Conservation (phyloP, 2,888 invertebrate species). For the Phymatocera aterrima region DNA sequence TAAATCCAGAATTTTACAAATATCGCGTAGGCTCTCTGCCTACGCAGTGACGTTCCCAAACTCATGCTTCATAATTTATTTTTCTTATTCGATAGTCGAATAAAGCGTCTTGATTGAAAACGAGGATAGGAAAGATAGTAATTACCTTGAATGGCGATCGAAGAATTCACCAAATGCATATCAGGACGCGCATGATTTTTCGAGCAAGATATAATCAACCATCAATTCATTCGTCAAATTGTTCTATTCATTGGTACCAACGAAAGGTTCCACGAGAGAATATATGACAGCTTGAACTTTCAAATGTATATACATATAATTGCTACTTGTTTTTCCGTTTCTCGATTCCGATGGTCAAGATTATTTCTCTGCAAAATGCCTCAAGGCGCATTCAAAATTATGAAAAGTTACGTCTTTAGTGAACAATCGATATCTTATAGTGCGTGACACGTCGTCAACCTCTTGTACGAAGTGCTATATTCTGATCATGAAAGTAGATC, state of each 20-base stretch:
- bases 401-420: too few relatives aligned
- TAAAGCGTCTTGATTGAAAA: background rate
- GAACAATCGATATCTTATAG: too few relatives aligned
- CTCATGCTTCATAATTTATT: slow-evolving; percentile 62
- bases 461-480: background rate
- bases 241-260: background rate
- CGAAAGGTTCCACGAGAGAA: background rate
- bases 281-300: slow-evolving; percentile 2
- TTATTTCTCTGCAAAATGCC: background rate
- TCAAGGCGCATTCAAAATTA: background rate
- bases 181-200: slow-evolving; percentile 20
- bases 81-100: background rate
- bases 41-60: slow-evolving; percentile 69
- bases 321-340: background rate
- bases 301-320: too few relatives aligned
- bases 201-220: background rate
- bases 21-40: slow-evolving; percentile 40
- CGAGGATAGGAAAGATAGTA: background rate
- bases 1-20: background rate
- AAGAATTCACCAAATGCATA: background rate
- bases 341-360: background rate
- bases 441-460: background rate
- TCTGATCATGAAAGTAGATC: background rate
- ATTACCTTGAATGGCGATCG: background rate
- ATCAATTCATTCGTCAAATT: background rate